These are phyloP conservation scores for Arge pagana DNA, from an alignment of 2,888 invertebrate species.

Conservation along the genomic window DNA sequence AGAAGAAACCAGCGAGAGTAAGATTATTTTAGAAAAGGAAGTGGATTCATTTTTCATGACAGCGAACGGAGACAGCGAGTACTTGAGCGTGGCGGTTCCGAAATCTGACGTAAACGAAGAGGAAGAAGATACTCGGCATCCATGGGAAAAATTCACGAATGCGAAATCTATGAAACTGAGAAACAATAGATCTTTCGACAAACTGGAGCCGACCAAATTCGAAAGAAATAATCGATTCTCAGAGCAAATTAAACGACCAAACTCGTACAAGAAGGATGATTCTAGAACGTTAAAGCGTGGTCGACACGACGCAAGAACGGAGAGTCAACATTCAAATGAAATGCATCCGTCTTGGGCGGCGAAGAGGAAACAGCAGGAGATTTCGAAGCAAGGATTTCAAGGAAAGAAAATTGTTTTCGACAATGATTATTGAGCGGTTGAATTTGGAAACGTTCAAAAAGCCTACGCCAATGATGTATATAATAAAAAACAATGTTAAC, in stretches of 20 bases:
- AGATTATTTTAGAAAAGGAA: conserved; percentile 32
- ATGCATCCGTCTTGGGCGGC: conserved; percentile 56
- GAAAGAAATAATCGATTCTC: conserved; percentile 10
- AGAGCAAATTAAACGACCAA: conserved; percentile 2
- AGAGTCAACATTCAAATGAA: conserved; percentile 11
- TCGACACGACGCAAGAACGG: not conserved
- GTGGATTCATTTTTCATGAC: conserved; percentile 47
- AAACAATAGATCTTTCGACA: conserved; percentile 34
- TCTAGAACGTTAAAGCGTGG: not conserved
- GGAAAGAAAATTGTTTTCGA: conserved; percentile 53
- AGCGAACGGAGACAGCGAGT: conserved; percentile 35
- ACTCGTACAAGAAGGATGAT: not conserved
- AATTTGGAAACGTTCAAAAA: too few relatives aligned
- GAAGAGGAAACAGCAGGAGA: conserved; percentile 50
- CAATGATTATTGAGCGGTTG: too few relatives aligned
- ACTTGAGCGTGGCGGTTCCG: conserved; percentile 38
- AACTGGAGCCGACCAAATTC: conserved; percentile 22
- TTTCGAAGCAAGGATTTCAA: conserved; percentile 49
- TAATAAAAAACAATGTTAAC: too few relatives aligned
- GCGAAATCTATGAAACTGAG: conserved; percentile 14
- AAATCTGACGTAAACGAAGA: conserved; percentile 24
- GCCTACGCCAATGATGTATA: too few relatives aligned
- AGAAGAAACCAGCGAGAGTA: not conserved
- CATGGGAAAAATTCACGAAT: not conserved
- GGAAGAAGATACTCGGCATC: conserved; percentile 5